Base-by-base conservation (phyloP, 2,888 invertebrate species). In the Hermaeophaga mercurialis region DNA sequence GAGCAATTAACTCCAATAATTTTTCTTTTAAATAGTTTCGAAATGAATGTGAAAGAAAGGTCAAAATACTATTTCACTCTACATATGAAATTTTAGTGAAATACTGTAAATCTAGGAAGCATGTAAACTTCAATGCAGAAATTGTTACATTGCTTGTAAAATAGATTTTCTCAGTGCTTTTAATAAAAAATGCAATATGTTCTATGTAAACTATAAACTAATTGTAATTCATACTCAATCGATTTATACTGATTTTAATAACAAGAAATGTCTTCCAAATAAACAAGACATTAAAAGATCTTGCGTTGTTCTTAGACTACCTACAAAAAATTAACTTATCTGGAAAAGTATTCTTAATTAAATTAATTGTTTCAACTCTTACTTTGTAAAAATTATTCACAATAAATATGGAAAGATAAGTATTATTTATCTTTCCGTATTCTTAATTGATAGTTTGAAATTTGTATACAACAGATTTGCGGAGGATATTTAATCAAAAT, bases 201-300 rank as follows among this genome's bases (percentile, higher is more conserved):
- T 64, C 60, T 67, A 62, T 65, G 61, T 63, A 61, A 63, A 49
- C 48, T 34, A 34, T 46, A 48, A 68, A 69, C 66, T 67, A 73
- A 73, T 73, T 76, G 74, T 75, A 76, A 76, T 72, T 73, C 74
- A 74, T 74, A 75, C 74, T 73, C 73, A 72, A 75, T 74, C 74
- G 69, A 76, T 78, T 78, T 78, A 76, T 78, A 78, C 76, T 74
- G 74, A 73, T 75, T 76, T 75, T 75, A 75, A 73, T 75, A 76
- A 75, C 71, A 75, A 73, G 71, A 74, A 74, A 74, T 76, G 78
- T 78, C 78, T 78, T 78, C 78, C 78, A 76, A 77, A 77, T 77
- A 77, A 76, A 77, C 71, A 70, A 76, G 76, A 73, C 75, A 76
- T 76, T 74, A 70, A 72, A 73, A 63, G 45, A 54, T 22, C 28